Evolutionary conservation across 2,888 invertebrate genomes (phyloP).

Genomic region (Drosophila parthenogenetica): DNA sequence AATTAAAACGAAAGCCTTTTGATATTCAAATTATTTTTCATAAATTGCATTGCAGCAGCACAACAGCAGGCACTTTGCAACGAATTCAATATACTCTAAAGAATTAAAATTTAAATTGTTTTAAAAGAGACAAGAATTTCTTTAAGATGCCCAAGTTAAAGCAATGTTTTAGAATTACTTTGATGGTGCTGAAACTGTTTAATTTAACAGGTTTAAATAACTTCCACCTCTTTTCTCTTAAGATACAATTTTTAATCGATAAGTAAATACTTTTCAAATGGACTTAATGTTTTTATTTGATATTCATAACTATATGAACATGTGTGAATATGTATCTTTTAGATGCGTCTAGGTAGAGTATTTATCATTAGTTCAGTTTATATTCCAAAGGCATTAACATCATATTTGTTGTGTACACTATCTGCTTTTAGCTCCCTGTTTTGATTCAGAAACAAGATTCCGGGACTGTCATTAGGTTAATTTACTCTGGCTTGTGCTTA

Average conservation of each 20-base stretch:
- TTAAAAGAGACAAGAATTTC: no score
- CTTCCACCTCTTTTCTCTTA: no score
- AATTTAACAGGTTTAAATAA: no score
- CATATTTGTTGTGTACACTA: conserved; percentile 8
- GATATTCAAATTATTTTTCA: conserved; percentile 82
- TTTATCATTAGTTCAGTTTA: conserved; percentile 10
- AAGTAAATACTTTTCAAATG: no score
- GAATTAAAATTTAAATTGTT: no score
- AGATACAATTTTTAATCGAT: no score
- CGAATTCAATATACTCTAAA: conserved; percentile 27
- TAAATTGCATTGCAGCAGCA: conserved; percentile 75
- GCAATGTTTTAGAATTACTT: no score
- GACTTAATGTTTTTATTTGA: no score
- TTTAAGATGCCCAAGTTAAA: no score
- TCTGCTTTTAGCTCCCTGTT: conserved; percentile 33
- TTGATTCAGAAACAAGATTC: conserved; percentile 47
- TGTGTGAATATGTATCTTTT: background rate
- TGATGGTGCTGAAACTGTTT: no score
- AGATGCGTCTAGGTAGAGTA: background rate
- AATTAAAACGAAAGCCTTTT: conserved; percentile 82
- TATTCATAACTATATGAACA: no score
- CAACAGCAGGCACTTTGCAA: conserved; percentile 8
- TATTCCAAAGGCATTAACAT: conserved; percentile 9
- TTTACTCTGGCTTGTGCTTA: conserved; percentile 71
- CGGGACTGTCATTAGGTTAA: conserved; percentile 71